Evolutionary conservation across 2,797 vertebrate species (phyloP).

Genomic region (Cichlasoma orientale): DNA sequence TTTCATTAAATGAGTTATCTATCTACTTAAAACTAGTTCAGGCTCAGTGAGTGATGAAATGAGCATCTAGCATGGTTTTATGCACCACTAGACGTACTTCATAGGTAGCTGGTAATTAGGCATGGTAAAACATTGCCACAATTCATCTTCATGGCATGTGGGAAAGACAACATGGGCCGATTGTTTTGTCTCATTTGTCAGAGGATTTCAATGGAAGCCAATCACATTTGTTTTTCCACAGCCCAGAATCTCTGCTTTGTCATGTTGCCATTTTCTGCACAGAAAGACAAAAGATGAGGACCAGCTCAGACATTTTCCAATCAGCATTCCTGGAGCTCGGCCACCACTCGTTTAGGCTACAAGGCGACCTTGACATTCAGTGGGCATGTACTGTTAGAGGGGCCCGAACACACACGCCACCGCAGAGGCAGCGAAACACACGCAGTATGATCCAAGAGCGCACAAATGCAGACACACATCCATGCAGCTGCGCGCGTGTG

Average conservation of each 20-base stretch:
- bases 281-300: conserved; percentile 46
- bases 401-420: background rate
- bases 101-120: conserved; percentile 65
- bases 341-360: conserved; percentile 48
- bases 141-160: conserved; percentile 60
- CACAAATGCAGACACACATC: conserved; percentile 9
- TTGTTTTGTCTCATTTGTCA: conserved; percentile 54
- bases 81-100: conserved; percentile 57
- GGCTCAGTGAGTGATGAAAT: conserved; percentile 72
- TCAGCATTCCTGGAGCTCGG: conserved; percentile 57
- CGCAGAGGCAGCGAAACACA: background rate
- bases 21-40: conserved; percentile 57
- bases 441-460: background rate
- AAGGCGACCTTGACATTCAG: conserved; percentile 50
- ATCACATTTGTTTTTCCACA: conserved; percentile 31
- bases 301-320: conserved; percentile 54
- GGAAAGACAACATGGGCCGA: conserved; percentile 32
- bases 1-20: conserved; percentile 66
- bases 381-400: background rate
- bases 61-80: conserved; percentile 49
- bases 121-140: conserved; percentile 51
- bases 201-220: conserved; percentile 52
- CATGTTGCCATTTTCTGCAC: conserved; percentile 48
- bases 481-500: background rate
- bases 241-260: conserved; percentile 46